Evolutionary conservation across 53 echinoderm and acorn worm genomes (phyloP).

Genomic region (Arbacia lixula): DNA sequence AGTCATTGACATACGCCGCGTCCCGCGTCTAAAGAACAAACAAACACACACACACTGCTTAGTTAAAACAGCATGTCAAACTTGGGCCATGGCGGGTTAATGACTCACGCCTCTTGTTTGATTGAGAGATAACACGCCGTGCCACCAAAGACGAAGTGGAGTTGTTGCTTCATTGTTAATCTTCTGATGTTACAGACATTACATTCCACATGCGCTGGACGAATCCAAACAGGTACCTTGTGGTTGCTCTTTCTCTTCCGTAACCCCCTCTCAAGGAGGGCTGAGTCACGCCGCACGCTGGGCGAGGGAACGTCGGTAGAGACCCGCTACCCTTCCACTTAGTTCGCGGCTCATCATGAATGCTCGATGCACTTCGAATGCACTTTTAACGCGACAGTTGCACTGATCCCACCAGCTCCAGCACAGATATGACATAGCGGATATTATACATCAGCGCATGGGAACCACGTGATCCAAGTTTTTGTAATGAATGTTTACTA

Average conservation of each 20-base stretch:
- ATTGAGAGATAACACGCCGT: background rate
- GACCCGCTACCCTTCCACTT: background rate
- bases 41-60: background rate
- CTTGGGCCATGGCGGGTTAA: constrained; percentile 30
- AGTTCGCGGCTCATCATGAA: background rate
- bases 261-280: background rate
- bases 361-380: constrained; percentile 17
- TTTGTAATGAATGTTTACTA: too few species aligned
- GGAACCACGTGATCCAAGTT: too few species aligned
- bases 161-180: constrained; percentile 18
- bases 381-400: constrained; percentile 21
- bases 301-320: too few species aligned
- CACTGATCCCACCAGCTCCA: background rate
- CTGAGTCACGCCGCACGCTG: constrained; percentile 16
- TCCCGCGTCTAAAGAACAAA: background rate
- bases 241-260: constrained; percentile 28
- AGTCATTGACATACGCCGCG: constrained; percentile 33
- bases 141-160: constrained; percentile 17
- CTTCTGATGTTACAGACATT: constrained; percentile 9
- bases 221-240: constrained; percentile 20
- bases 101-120: too few species aligned
- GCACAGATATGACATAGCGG: constrained; percentile 33
- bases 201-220: background rate
- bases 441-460: constrained; percentile 19
- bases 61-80: background rate